Conservation (phyloP, 2,888 invertebrate species). For the Latrodectus hesperus region DNA sequence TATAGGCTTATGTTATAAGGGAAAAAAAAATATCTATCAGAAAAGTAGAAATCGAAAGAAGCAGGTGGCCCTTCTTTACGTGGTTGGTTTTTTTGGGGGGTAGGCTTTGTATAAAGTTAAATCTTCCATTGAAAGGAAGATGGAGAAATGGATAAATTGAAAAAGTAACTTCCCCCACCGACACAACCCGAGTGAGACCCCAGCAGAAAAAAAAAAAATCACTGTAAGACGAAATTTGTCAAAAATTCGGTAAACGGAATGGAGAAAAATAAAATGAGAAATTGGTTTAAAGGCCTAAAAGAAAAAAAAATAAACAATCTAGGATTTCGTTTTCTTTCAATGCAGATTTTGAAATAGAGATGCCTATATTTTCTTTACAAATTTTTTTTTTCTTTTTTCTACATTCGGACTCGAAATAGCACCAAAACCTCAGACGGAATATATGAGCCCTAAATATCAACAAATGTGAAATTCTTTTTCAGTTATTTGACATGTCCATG, state of each 20-base stretch:
- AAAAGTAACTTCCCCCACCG: slow-evolving; percentile 52
- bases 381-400: neutral
- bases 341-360: slow-evolving; percentile 24
- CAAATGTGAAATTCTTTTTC: slow-evolving; percentile 20
- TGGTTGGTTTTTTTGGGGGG: slow-evolving; percentile 2
- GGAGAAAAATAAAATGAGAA: slow-evolving; percentile 33
- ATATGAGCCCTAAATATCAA: slow-evolving; percentile 32
- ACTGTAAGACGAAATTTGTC: slow-evolving; percentile 60
- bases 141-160: slow-evolving; percentile 64
- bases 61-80: slow-evolving; percentile 30
- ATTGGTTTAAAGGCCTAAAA: slow-evolving; percentile 10
- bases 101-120: slow-evolving; percentile 33
- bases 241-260: slow-evolving; percentile 63
- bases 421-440: slow-evolving; percentile 19
- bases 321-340: slow-evolving; percentile 29
- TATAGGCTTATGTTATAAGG: neutral
- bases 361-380: neutral
- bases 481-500: too few species aligned
- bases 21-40: neutral
- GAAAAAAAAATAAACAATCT: slow-evolving; percentile 34
- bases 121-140: slow-evolving; percentile 57
- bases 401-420: neutral
- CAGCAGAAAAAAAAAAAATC: slow-evolving; percentile 1
- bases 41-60: slow-evolving; percentile 27
- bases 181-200: neutral